A percentile compares a stretch with the other conserved stretches of the same genome.
Evolutionary conservation across 92 coral and sea anemone genomes (phyloP).

Genomic region (Montipora capitata): DNA sequence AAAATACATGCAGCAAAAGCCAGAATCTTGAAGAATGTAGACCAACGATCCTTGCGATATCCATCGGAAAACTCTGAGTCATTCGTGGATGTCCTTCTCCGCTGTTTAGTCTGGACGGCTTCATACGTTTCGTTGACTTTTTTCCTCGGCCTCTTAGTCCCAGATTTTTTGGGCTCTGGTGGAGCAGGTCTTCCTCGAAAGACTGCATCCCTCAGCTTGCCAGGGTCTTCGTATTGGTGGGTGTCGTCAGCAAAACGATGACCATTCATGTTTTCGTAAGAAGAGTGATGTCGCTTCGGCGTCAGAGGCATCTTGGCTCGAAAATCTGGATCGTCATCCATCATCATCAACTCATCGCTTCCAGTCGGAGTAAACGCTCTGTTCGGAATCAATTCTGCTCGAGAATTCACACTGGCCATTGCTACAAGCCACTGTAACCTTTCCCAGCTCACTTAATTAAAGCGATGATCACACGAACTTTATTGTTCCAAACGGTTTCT

Average conservation of each 20-base stretch:
- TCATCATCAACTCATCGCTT: constrained; percentile 30
- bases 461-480: constrained; percentile 3
- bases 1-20: constrained; percentile 43
- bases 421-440: background rate
- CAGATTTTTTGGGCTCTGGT: constrained; percentile 31
- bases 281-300: constrained; percentile 65
- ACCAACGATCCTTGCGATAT: constrained; percentile 36
- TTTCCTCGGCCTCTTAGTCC: constrained; percentile 75
- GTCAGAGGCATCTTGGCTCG: constrained; percentile 50
- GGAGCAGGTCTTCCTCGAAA: constrained; percentile 31
- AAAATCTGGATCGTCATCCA: constrained; percentile 52
- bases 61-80: constrained; percentile 66
- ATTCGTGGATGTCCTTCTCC: constrained; percentile 64
- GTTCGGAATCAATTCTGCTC: constrained; percentile 77
- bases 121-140: constrained; percentile 85
- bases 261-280: constrained; percentile 86
- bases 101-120: constrained; percentile 41
- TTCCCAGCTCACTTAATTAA: constrained; percentile 9
- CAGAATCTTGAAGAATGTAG: constrained; percentile 48
- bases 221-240: constrained; percentile 91
- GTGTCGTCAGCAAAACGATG: constrained; percentile 39
- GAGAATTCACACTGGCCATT: constrained; percentile 89
- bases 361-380: constrained; percentile 55
- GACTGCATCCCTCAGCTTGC: constrained; percentile 64
- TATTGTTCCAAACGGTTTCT: background rate